These are phyloP conservation scores for Disparrhopalites patrizii DNA, from an alignment of 2,888 invertebrate genomes.

Conservation along the genomic window DNA sequence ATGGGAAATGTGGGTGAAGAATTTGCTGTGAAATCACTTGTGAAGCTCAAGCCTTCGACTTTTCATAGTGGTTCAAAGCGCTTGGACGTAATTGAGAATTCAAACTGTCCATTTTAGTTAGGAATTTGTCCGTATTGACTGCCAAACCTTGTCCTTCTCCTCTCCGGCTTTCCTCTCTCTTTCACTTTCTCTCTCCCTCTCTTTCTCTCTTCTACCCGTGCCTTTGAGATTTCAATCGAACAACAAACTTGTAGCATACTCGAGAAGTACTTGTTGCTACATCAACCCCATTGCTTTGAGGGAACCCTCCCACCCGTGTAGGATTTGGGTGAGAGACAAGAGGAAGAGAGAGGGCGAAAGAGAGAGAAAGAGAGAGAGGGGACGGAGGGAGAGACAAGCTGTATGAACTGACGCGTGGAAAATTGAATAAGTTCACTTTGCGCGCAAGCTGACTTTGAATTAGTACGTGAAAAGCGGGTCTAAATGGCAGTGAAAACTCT, in stretches of 20 bases:
- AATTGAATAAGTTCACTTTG: slow-evolving; percentile 10
- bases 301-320: background rate
- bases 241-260: too few species aligned
- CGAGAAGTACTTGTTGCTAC: slow-evolving; percentile 7
- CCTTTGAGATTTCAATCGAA: too few species aligned
- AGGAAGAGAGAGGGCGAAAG: background rate
- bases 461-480: slow-evolving; percentile 1
- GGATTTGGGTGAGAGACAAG: background rate
- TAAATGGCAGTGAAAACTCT: slow-evolving; percentile 4
- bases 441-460: background rate
- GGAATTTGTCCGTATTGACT: background rate
- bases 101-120: background rate
- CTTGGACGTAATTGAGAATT: slow-evolving; percentile 7
- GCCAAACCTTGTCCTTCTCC: background rate
- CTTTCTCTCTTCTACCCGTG: too few species aligned
- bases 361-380: background rate
- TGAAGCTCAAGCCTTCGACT: background rate
- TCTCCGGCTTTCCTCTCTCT: background rate
- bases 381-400: slow-evolving; percentile 2
- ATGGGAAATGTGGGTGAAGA: too few species aligned
- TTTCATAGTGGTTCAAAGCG: too few species aligned
- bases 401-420: slow-evolving; percentile 4
- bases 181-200: too few species aligned
- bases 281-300: background rate
- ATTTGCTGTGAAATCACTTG: too few species aligned